Conservation (phyloP, 2,113 vertebrate genomes). For the Lathamus discolor region DNA sequence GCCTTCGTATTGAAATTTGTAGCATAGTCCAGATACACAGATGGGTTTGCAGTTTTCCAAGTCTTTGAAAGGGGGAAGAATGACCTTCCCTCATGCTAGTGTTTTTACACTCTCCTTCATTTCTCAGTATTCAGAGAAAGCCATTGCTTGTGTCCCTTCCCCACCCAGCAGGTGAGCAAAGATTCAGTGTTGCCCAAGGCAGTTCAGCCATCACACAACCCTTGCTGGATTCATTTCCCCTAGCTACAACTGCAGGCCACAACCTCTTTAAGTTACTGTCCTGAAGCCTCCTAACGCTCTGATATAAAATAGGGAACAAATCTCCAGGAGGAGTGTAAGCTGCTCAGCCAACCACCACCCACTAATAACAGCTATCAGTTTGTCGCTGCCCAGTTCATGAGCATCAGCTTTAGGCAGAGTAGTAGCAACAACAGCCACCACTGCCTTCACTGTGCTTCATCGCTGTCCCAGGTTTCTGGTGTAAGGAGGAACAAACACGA, state of each 20-base stretch:
- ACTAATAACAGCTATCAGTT: accelerated
- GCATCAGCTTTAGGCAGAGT: not conserved
- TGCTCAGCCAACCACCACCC: not conserved
- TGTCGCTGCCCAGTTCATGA: accelerated
- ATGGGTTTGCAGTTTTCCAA: not conserved
- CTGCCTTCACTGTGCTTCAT: accelerated
- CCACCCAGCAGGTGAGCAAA: not conserved
- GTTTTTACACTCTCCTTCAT: not conserved
- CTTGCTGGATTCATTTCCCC: not conserved
- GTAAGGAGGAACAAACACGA: not conserved
- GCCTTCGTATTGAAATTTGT: not conserved
- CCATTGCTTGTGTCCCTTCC: not conserved
- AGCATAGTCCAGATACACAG: accelerated
- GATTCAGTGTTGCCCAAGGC: not conserved
- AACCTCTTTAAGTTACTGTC: not conserved
- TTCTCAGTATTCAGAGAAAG: not conserved
- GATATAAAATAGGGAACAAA: not conserved
- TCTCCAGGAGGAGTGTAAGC: not conserved
- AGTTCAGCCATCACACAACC: not conserved
- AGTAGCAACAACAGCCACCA: too few species aligned
- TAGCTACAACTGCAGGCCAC: not conserved
- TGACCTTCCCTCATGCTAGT: accelerated
- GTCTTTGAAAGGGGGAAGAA: not conserved
- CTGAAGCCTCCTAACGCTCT: not conserved
- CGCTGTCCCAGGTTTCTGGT: not conserved